Base-by-base conservation (phyloP, 1,140 invertebrate genomes). In the Euwallacea fornicatus region DNA sequence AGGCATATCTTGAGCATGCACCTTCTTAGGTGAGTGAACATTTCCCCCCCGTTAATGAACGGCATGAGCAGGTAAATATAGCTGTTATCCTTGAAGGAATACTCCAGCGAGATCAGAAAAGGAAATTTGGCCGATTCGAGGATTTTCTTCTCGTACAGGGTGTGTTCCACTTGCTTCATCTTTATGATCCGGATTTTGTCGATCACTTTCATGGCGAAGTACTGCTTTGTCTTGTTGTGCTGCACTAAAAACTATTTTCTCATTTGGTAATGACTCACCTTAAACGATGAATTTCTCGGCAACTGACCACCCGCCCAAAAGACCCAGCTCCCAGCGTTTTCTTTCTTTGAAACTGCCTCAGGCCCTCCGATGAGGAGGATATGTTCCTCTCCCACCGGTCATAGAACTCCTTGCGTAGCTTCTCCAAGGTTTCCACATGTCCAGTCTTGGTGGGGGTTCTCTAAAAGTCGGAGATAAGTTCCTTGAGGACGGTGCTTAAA, bases 121-220 rank as follows among this genome's bases (percentile, higher is more conserved):
- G 94, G 88, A 82, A 94, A 97, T 66, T 87, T 87, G 8, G 96
- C 84, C 7, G 90, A 87, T 77, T 88, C 86, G n/a, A 97, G 84
- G 70, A 97, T 93, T 77, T 86, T 88, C 80, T 95, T 96, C 81
- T 98, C 95, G 79, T 93, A 93, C 46, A 88, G 83, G 0, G 92
- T 94, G 76, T 97, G 94, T 69, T 91, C 87, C 10, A 97, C 86
- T 83, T 97, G 94, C 78, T 95, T 94, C 73, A 90, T 83, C 78
- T 91, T 92, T 0, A 97, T 87, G 46, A 97, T 85, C 82, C 92
- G 91, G 69, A 88, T 87, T 82, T 98, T 98, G 75, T 93, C 90
- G 73, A 98, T 81, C 72, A 95, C 89, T 85, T 98, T 98, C 89
- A 97, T 95, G 2, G 95, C 95, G 80, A 90, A 95, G 78, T 86